Evolutionary conservation across 2,888 invertebrate species (phyloP).

Genomic region (Dryomyza anilis): DNA sequence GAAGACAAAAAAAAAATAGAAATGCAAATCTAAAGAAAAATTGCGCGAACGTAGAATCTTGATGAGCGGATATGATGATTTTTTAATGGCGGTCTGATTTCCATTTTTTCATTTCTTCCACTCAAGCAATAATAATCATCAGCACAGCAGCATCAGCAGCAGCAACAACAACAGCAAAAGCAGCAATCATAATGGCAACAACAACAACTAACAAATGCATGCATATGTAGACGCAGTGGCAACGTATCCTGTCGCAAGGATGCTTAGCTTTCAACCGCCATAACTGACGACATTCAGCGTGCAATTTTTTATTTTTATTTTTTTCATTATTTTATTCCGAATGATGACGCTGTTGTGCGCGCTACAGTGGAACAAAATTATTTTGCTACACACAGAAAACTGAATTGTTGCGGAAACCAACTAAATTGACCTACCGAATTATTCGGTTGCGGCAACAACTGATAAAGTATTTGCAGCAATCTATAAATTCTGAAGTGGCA

Average conservation of each 20-base stretch:
- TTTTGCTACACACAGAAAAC: too few species aligned
- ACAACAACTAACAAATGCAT: constrained; percentile 11
- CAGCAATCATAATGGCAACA: constrained; percentile 22
- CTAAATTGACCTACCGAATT: too few species aligned
- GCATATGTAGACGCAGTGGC: constrained; percentile 24
- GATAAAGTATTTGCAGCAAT: too few species aligned
- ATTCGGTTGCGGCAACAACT: too few species aligned
- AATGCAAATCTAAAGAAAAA: constrained; percentile 16
- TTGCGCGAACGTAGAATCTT: constrained; percentile 18
- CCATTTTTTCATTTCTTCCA: constrained; percentile 39
- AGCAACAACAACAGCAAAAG: constrained; percentile 25
- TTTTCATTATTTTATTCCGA: constrained; percentile 18
- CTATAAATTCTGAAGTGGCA: too few species aligned
- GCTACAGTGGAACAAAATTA: constrained; percentile 10
- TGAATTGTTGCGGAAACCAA: too few species aligned
- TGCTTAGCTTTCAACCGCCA: constrained; percentile 17
- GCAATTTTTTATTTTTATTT: constrained; percentile 30
- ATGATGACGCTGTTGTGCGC: too few species aligned
- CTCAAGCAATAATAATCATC: constrained; percentile 43
- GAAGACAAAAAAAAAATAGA: neutral
- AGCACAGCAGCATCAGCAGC: constrained; percentile 29
- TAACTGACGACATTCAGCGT: constrained; percentile 25
- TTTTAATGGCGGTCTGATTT: constrained; percentile 40
- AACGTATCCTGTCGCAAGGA: constrained; percentile 6
- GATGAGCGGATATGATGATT: constrained; percentile 29